Percentiles rank a stretch among this genome's conserved stretches.
Evolutionary conservation across 2,113 vertebrate species (phyloP).

Genomic region (Microcebus griseorufus): DNA sequence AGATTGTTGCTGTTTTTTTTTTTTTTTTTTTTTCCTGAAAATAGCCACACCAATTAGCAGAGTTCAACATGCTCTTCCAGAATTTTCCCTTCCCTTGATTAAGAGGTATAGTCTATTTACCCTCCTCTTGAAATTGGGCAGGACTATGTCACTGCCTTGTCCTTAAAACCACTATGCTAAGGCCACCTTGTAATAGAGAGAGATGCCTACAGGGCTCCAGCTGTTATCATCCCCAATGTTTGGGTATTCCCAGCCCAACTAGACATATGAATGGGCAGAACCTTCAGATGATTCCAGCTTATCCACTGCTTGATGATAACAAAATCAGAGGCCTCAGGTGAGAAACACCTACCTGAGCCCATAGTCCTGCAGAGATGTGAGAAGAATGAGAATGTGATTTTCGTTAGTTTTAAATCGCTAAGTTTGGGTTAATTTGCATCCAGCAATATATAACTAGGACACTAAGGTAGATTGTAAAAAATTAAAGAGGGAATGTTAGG

Average conservation of each 20-base stretch:
- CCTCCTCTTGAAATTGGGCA: neutral
- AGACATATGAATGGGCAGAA: neutral
- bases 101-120: neutral
- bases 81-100: neutral
- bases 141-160: neutral
- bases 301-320: too few species aligned
- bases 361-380: neutral
- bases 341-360: neutral
- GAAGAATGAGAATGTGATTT: neutral
- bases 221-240: fast-evolving
- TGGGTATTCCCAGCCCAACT: neutral
- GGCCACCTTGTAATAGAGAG: neutral
- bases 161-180: neutral
- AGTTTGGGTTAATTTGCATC: neutral
- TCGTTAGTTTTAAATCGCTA: neutral
- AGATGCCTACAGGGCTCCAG: neutral
- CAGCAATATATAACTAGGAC: neutral
- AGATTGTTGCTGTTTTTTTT: neutral
- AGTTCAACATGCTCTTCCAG: neutral
- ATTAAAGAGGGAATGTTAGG: neutral
- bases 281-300: neutral
- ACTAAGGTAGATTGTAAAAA: neutral
- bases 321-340: neutral
- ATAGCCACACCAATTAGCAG: neutral
- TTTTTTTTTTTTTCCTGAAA: neutral